Conservation (phyloP, 1,140 invertebrate species). For the Macrobrachium rosenbergii region DNA sequence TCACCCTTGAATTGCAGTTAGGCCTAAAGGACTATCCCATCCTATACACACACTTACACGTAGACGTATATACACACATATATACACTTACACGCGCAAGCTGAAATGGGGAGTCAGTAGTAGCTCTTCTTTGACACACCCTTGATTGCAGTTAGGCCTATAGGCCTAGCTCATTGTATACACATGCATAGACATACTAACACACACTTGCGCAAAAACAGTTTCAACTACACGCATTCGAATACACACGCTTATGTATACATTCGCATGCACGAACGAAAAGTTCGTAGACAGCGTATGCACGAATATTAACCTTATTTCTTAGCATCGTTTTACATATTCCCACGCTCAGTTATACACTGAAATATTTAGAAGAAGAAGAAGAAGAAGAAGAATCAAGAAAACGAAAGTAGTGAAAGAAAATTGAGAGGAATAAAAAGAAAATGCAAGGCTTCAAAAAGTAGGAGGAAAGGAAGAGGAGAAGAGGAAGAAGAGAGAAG, state of each 20-base stretch:
- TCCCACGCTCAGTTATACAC: too few species aligned
- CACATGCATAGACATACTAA: not conserved
- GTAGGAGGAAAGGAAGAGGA: not conserved
- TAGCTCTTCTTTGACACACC: not conserved
- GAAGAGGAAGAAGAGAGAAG: not conserved
- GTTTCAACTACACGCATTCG: not conserved
- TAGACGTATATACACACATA: constrained; percentile 10
- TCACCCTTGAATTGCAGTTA: too few species aligned
- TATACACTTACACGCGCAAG: not conserved
- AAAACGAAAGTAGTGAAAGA: not conserved
- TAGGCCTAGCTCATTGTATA: not conserved
- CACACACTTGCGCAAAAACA: not conserved
- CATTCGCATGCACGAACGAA: not conserved
- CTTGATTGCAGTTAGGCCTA: not conserved
- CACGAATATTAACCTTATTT: too few species aligned
- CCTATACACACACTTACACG: not conserved
- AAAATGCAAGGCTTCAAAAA: not conserved
- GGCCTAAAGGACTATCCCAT: not conserved
- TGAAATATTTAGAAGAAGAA: not conserved
- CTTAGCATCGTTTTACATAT: not conserved
- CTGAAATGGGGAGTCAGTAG: not conserved
- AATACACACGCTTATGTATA: not conserved
- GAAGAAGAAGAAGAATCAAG: not conserved
- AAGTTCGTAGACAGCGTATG: too few species aligned
- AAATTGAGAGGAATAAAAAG: not conserved